Evolutionary conservation across 2,113 vertebrate species (phyloP).

Genomic region (Oophaga pumilio): DNA sequence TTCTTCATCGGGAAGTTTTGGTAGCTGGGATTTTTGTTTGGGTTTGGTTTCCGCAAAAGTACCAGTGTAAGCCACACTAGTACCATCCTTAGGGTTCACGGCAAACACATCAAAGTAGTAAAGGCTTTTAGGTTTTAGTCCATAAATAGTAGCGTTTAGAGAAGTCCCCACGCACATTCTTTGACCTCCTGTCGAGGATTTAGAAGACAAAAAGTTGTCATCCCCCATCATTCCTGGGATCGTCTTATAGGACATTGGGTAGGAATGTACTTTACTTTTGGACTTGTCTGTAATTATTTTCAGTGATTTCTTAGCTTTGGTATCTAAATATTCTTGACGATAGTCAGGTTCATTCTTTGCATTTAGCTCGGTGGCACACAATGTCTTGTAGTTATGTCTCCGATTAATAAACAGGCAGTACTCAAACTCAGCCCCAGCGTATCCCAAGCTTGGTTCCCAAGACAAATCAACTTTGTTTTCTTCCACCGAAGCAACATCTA

Average conservation of each 20-base stretch:
- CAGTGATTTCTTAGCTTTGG: neutral
- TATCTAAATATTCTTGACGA: neutral
- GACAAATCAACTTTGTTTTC: conserved; percentile 36
- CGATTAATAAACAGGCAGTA: conserved; percentile 56
- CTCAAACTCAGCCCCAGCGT: neutral
- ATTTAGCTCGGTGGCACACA: conserved; percentile 48
- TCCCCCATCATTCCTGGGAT: neutral
- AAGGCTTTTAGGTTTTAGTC: conserved; percentile 51
- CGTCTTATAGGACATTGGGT: conserved; percentile 16
- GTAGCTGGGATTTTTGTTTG: conserved; percentile 12
- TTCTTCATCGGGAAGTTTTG: conserved; percentile 36
- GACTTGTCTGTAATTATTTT: conserved; percentile 2
- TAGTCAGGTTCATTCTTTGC: neutral
- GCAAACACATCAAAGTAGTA: conserved; percentile 59
- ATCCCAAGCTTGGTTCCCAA: conserved; percentile 52
- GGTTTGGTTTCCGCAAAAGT: conserved; percentile 51
- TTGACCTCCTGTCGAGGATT: conserved; percentile 10
- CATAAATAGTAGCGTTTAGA: conserved; percentile 29
- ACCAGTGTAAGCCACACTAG: conserved; percentile 50
- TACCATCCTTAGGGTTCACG: conserved; percentile 20
- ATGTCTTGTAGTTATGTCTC: conserved; percentile 56
- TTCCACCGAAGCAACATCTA: conserved; percentile 40
- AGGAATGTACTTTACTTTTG: neutral
- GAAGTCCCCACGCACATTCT: conserved; percentile 38
- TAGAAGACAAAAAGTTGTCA: conserved; percentile 13